Evolutionary conservation across 1,140 invertebrate species (phyloP).

Genomic region (Drosophila asahinai): DNA sequence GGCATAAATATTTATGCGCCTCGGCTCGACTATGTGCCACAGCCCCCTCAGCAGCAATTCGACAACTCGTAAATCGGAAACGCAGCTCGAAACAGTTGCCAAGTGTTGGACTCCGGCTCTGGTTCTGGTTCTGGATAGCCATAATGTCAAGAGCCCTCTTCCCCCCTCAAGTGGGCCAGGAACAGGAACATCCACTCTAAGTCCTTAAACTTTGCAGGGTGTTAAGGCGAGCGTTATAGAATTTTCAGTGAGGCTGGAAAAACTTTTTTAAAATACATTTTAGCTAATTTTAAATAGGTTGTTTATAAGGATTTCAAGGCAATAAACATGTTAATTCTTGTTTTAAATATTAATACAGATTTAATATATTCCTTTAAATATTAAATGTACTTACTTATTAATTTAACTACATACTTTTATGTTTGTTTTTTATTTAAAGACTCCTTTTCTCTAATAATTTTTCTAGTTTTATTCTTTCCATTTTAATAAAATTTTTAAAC

Average conservation of each 20-base stretch:
- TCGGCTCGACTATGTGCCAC: constrained; percentile 48
- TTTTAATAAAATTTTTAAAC: too few species aligned
- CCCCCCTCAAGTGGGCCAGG: constrained; percentile 27
- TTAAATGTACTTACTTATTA: too few species aligned
- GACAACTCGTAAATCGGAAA: constrained; percentile 40
- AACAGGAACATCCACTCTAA: constrained; percentile 55
- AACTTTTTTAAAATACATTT: background rate
- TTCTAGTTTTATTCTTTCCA: too few species aligned
- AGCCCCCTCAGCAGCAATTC: constrained; percentile 13
- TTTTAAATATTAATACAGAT: too few species aligned
- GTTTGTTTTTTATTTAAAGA: too few species aligned
- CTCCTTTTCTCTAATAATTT: too few species aligned
- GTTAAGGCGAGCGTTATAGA: too few species aligned
- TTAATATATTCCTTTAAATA: too few species aligned
- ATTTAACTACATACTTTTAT: too few species aligned
- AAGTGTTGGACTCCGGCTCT: constrained; percentile 45
- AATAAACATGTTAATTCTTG: too few species aligned
- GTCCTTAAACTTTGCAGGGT: constrained; percentile 16
- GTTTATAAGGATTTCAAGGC: too few species aligned
- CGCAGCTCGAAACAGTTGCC: constrained; percentile 70
- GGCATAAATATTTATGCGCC: constrained; percentile 77
- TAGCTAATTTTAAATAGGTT: too few species aligned
- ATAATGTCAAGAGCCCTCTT: constrained; percentile 72
- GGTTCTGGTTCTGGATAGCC: constrained; percentile 38
- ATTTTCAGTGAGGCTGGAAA: background rate